Percentiles rank a stretch among this genome's conserved stretches.
phyloP scores from a whole-genome alignment of 2,888 invertebrate species.

The Cataglyphis rosenhaueri region DNA sequence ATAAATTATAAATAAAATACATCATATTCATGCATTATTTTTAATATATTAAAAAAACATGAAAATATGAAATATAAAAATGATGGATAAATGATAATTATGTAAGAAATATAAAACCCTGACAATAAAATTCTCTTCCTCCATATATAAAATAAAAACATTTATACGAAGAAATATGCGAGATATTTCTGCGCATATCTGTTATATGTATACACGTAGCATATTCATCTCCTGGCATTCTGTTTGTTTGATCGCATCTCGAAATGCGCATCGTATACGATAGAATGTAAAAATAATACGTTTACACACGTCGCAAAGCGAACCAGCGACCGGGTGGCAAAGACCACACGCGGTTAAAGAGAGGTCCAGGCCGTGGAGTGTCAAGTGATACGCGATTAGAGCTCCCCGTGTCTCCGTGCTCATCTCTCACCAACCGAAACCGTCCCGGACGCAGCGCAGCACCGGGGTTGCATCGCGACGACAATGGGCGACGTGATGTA shows the following conservation, averaged over 20 bases:
- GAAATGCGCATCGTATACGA: constrained; percentile 23
- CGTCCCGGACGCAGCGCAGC: constrained; percentile 60
- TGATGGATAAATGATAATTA: not conserved
- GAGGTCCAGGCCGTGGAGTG: constrained; percentile 73
- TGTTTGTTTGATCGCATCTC: not conserved
- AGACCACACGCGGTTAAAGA: constrained; percentile 61
- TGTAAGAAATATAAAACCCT: not conserved
- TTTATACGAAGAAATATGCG: not conserved
- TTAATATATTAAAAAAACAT: not conserved
- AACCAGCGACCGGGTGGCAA: constrained; percentile 55
- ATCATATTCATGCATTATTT: not conserved
- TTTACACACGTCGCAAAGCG: constrained; percentile 70
- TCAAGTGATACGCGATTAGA: constrained; percentile 83
- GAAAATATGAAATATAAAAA: not conserved
- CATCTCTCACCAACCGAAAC: constrained; percentile 68
- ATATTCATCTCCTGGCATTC: not conserved
- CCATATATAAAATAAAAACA: not conserved
- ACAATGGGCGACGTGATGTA: constrained; percentile 83
- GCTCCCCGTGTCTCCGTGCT: constrained; percentile 70
- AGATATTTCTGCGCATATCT: constrained; percentile 1
- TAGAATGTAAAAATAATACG: constrained; percentile 66
- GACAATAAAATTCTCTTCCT: not conserved
- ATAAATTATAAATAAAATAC: not conserved
- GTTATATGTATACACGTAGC: not conserved
- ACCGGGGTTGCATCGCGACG: constrained; percentile 64